Evolutionary conservation across 2,888 invertebrate species (phyloP).

Genomic region (Rhagium mordax): DNA sequence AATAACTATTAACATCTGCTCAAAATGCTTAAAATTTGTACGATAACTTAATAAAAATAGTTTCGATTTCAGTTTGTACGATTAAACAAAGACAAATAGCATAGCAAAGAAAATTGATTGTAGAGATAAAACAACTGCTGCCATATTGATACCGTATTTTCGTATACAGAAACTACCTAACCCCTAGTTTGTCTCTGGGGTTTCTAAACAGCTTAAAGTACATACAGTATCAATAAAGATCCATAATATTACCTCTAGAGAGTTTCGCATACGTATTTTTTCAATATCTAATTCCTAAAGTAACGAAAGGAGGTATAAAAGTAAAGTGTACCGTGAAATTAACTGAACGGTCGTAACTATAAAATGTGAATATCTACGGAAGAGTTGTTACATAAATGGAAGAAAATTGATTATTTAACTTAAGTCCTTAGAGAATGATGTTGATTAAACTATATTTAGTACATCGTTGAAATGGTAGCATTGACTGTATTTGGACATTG

Average conservation of each 20-base stretch:
- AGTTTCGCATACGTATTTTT: not conserved
- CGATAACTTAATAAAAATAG: too few species aligned
- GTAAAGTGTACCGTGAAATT: not conserved
- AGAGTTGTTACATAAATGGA: not conserved
- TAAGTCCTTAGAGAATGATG: not conserved
- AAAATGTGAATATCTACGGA: not conserved
- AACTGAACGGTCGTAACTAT: slow-evolving; percentile 10
- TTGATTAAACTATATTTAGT: not conserved
- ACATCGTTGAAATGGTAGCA: too few species aligned
- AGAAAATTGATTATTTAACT: slow-evolving; percentile 9
- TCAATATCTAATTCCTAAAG: not conserved
- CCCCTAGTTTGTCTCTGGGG: not conserved
- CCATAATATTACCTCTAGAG: not conserved
- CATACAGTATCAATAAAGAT: not conserved
- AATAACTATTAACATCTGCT: too few species aligned
- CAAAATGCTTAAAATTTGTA: too few species aligned
- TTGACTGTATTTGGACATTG: too few species aligned
- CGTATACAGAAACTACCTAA: not conserved
- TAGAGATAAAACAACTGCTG: too few species aligned
- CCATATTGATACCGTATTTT: not conserved
- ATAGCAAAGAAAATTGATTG: too few species aligned
- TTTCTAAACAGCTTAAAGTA: not conserved
- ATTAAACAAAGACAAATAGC: too few species aligned
- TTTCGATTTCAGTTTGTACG: too few species aligned
- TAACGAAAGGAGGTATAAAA: slow-evolving; percentile 11